Evolutionary conservation across 2,113 vertebrate species (phyloP).

Genomic region (Desmodus rotundus): DNA sequence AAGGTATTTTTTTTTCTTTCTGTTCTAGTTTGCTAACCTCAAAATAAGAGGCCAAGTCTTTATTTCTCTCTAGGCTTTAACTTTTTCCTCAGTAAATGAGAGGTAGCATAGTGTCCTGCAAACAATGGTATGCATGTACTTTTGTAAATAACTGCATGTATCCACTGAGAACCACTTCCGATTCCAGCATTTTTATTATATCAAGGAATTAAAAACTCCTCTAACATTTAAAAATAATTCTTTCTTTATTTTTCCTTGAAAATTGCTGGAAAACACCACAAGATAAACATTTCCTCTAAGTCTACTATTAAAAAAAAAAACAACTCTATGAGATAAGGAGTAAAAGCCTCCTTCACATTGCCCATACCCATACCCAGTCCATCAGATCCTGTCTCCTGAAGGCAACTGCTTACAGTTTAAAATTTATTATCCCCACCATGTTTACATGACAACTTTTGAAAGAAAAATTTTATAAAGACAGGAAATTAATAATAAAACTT

Average conservation of each 20-base stretch:
- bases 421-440: not conserved
- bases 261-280: not conserved
- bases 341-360: not conserved
- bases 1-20: not conserved
- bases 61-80: not conserved
- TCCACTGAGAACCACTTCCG: not conserved
- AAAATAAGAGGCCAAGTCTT: not conserved
- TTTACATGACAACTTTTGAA: not conserved
- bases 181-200: not conserved
- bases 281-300: not conserved
- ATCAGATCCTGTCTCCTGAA: not conserved
- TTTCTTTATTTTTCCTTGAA: not conserved
- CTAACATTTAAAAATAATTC: not conserved
- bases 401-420: not conserved
- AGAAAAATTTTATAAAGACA: not conserved
- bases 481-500: not conserved
- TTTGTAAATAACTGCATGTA: not conserved
- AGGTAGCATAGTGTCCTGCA: too few species aligned
- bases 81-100: not conserved
- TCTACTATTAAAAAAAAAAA: not conserved
- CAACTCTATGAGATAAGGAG: not conserved
- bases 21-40: not conserved
- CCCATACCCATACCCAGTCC: not conserved
- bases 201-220: not conserved
- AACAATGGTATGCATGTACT: not conserved